Base-by-base conservation (phyloP, 2,113 vertebrate genomes). In the Dissostichus mawsoni region DNA sequence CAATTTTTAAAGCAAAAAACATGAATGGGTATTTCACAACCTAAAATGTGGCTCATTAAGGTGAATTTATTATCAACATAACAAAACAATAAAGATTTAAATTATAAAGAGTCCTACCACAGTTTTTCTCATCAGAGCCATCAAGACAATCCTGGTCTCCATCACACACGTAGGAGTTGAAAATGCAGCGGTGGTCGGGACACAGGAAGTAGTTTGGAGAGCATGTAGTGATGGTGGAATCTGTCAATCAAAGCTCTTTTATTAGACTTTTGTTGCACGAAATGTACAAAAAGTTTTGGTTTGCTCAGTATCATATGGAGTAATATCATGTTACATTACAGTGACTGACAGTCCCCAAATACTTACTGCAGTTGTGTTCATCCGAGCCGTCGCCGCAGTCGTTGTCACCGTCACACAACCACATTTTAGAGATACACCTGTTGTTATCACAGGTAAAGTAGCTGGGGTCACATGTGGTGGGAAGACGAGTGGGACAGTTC, bases 91-190 rank as follows among this genome's bases (percentile, higher is more conserved):
- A 41, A 69, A 41, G 1, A 57, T 13, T 25, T 6, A 63, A 11
- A 8, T 45, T 20, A 17, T 4, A 33, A 4, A 23, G 17, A 76
- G 52, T 69, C 81, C 8, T 65, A 94, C 94, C 94, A n/a, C 94
- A 94, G 57, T 91, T 59, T 72, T 92, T 86, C 79, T 94, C 93
- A 85, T 94, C 94, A 48, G 92, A 91, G 23, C 91, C 93, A 79
- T 94, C 94, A 33, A 91, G 78, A 56, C 94, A 94, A 80, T 94
- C 94, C 82, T 93, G 92, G 78, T 94, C 92, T 83, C 93, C 94
- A 66, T 94, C 92, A 48, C 94, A 94, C 25, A 94, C 84, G 0
- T 82, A 90, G 9, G 12, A 85, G 74, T 7, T 83, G 69, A 51
- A 6, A 67, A 94, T 92, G 57, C 93, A 94, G 77, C 93, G 92